Base-by-base conservation (phyloP, 2,113 vertebrate genomes). In the Tachysurus fulvidraco region DNA sequence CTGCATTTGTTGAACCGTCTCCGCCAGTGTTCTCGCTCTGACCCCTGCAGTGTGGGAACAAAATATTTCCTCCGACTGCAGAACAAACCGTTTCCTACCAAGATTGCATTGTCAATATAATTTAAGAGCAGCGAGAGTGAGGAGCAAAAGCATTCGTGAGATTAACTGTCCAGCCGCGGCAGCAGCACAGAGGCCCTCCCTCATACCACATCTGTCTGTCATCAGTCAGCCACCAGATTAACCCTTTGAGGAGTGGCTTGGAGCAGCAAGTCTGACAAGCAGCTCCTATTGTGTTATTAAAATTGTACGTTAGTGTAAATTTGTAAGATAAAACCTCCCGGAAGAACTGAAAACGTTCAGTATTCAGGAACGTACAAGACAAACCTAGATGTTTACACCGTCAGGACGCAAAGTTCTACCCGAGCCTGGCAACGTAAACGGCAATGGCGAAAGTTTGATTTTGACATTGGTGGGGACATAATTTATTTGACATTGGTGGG, bases 1-100 rank as follows among this genome's bases (percentile, higher is more conserved):
- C n/a, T 79, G 76, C 46, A 78, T 77, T n/a, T 6, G 50, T 81
- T 30, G 16, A 67, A 78, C 17, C 44, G 16, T 19, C n/a, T 1
- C 69, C 14, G 54, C 90, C 88, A 82, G 89, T 84, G 57, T 88
- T 80, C 85, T 81, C 85, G 90, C 87, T 84, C 85, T 91, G 90
- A 91, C 92, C 91, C 91, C 93, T 91, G 85, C 80, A 89, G 92
- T 94, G 94, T 95, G 94, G 94, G 94, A 95, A 96, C 94, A 92
- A 93, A 92, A 91, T 93, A 92, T 93, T 92, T 94, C 92, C 93
- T 79, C 44, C 91, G 92, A 94, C 92, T 91, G n/a, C 86, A 91
- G 87, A 87, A 44, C 89, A 85, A 87, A 92, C 85, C 90, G 92
- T 89, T 94, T 94, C 93, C 92, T 94, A 90, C 89, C 57, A 93